Evolutionary conservation across 2,113 vertebrate species (phyloP).

Genomic region (Procavia capensis): DNA sequence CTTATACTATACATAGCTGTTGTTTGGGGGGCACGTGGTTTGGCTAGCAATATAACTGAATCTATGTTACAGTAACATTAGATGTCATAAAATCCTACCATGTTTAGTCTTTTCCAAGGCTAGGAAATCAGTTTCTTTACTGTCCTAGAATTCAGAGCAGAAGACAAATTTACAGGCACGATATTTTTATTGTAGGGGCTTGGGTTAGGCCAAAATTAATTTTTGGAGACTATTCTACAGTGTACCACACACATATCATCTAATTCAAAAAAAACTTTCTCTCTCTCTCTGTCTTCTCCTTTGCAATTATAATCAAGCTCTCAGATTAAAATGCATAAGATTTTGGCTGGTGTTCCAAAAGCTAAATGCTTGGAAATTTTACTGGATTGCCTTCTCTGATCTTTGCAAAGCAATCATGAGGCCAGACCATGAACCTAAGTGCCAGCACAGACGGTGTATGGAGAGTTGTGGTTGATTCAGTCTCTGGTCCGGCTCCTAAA

Average conservation of each 20-base stretch:
- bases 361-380: not conserved
- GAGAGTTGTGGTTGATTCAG: not conserved
- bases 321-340: slow-evolving; percentile 55
- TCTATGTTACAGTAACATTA: slow-evolving; percentile 12
- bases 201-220: slow-evolving; percentile 40
- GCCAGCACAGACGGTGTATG: not conserved
- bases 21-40: not conserved
- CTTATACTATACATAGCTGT: not conserved
- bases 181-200: slow-evolving; percentile 53
- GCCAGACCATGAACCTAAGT: not conserved
- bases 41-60: not conserved
- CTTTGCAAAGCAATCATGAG: not conserved
- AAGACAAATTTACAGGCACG: slow-evolving; percentile 44
- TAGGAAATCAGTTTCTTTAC: not conserved
- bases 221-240: slow-evolving; percentile 31
- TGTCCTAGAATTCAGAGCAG: slow-evolving; percentile 30
- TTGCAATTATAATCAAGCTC: slow-evolving; percentile 36
- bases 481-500: slow-evolving; percentile 36
- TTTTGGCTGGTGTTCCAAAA: slow-evolving; percentile 31
- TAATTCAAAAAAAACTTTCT: slow-evolving; percentile 58
- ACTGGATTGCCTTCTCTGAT: not conserved
- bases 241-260: slow-evolving; percentile 26
- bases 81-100: not conserved
- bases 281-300: not conserved
- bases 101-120: not conserved